Base-by-base conservation (phyloP, 2,797 vertebrate genomes). In the Cichlasoma orientale region DNA sequence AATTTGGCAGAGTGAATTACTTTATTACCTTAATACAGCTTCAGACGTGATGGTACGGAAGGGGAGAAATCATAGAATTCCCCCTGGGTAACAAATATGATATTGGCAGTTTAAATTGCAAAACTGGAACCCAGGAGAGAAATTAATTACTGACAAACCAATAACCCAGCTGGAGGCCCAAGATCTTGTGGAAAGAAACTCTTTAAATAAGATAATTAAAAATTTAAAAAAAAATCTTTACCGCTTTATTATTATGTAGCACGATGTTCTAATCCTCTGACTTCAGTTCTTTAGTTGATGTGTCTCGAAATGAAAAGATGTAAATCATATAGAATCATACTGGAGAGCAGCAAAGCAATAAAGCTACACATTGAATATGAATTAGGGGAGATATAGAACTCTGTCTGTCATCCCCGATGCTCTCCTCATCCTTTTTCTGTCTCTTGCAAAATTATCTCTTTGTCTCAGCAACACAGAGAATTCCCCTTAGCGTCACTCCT, bases 401-500 rank as follows among this genome's bases (percentile, higher is more conserved):
- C 76, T 74, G 55, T 71, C 41, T 83, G 89, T 88, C 82, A 77
- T 79, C 53, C 70, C 72, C 82, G 72, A 86, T 78, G 66, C 66
- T 56, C 66, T 86, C 75, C 75, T 84, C 78, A 25, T 83, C 53
- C 78, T 36, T 78, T 63, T 80, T 69, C 47, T 82, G 66, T 79
- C 54, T 77, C 59, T 70, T 83, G 88, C 86, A 88, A 92, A 95
- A 91, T 89, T 41, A 86, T 82, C 71, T 92, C 92, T 94, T 95
- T 95, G 92, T 95, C 87, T 86, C 70, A 78, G 85, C 58, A 16
- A 77, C 75, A 75, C 58, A 82, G 66, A 91, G 85, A 94, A 88
- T 88, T 90, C 86, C 92, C 93, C 88, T 54, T 33, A 38, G 83
- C n/a, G 58, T 86, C 82, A 76, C 6, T 86, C 53, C 83, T 11